Evolutionary conservation across 2,797 vertebrate genomes (phyloP).

Genomic region (Mycteria americana): DNA sequence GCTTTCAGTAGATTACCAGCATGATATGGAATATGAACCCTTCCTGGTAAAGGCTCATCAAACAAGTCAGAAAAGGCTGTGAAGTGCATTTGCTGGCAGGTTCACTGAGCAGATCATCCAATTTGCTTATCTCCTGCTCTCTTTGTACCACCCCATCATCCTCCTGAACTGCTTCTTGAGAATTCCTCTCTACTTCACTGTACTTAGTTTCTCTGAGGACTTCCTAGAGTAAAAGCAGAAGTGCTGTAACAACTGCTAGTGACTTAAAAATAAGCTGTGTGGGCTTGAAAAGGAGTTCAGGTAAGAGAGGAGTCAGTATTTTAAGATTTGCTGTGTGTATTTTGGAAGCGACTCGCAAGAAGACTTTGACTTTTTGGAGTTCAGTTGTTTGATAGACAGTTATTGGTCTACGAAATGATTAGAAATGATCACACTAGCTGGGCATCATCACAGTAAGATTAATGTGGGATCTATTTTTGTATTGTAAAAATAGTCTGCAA

Average conservation of each 20-base stretch:
- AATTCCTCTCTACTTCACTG: neutral
- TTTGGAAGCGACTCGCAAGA: neutral
- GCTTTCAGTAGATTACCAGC: neutral
- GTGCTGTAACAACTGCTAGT: neutral
- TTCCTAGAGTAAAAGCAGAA: neutral
- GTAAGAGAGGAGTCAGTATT: neutral
- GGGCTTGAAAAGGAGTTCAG: neutral
- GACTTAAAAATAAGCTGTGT: neutral
- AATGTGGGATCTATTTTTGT: neutral
- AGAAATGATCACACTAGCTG: neutral
- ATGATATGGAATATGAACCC: neutral
- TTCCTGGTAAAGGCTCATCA: neutral
- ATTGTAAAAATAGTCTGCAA: neutral
- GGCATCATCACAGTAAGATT: neutral
- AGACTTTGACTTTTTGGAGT: neutral
- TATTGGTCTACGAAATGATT: neutral
- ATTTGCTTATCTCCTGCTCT: neutral
- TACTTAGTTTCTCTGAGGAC: neutral
- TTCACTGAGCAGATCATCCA: neutral
- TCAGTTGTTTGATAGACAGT: neutral
- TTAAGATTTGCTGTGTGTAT: accelerated
- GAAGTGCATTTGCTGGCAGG: neutral
- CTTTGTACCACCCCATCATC: neutral
- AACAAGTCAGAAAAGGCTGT: neutral
- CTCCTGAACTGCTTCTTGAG: neutral